Evolutionary conservation across 2,888 invertebrate genomes (phyloP).

Genomic region (Hipparchia sbordonii): DNA sequence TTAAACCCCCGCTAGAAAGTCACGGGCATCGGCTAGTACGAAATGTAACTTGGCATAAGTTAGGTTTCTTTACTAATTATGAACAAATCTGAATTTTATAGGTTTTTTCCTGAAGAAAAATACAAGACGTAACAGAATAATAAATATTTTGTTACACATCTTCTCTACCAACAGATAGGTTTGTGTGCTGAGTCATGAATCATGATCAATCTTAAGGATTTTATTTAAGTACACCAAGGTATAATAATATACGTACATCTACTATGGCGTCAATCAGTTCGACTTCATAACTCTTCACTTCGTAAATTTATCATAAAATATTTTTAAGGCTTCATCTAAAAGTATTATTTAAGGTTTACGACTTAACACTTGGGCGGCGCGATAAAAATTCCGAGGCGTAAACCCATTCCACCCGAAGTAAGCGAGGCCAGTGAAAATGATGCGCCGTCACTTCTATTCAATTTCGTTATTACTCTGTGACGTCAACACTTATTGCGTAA

Average conservation of each 20-base stretch:
- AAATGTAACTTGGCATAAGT: too few species aligned
- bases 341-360: constrained; percentile 22
- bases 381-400: constrained; percentile 28
- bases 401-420: constrained; percentile 26
- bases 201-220: too few species aligned
- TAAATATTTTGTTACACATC: too few species aligned
- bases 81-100: too few species aligned
- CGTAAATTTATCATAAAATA: constrained; percentile 11
- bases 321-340: constrained; percentile 13
- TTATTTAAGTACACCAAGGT: too few species aligned
- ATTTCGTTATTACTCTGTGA: constrained; percentile 31
- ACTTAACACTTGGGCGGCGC: constrained; percentile 22
- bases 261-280: not conserved
- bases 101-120: too few species aligned
- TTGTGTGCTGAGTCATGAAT: too few species aligned
- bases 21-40: too few species aligned
- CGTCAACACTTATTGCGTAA: constrained; percentile 5
- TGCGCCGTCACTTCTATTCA: constrained; percentile 27
- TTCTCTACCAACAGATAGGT: too few species aligned
- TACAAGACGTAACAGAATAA: too few species aligned
- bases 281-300: not conserved
- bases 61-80: too few species aligned
- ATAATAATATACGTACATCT: not conserved
- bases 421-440: constrained; percentile 29
- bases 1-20: too few species aligned